These are phyloP conservation scores for Erebia epiphron DNA, from an alignment of 2,888 invertebrate species.

Conservation along the genomic window DNA sequence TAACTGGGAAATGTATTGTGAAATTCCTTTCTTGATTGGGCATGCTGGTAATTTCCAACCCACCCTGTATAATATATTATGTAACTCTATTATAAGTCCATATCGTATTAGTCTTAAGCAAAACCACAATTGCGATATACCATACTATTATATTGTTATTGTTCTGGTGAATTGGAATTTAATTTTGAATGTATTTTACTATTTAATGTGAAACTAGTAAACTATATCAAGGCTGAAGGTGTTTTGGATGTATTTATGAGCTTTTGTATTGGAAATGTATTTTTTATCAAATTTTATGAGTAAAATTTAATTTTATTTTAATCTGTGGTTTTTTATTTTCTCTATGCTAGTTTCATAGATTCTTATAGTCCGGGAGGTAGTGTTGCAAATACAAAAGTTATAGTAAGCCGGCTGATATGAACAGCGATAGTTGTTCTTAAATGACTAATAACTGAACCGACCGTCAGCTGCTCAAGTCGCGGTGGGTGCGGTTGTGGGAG, in stretches of 20 bases:
- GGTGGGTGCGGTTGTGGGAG: too few relatives aligned
- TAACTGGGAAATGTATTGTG: too few relatives aligned
- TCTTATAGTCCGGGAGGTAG: too few relatives aligned
- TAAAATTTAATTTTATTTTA: slow-evolving; percentile 26
- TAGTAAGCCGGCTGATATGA: too few relatives aligned
- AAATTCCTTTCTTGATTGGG: neutral
- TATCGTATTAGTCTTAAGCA: slow-evolving; percentile 26
- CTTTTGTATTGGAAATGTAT: slow-evolving; percentile 29
- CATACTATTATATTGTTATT: slow-evolving; percentile 56
- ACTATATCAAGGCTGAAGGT: slow-evolving; percentile 41
- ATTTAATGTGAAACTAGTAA: slow-evolving; percentile 26
- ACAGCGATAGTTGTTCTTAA: too few relatives aligned
- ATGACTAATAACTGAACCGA: too few relatives aligned
- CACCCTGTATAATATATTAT: neutral
- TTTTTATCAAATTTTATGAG: slow-evolving; percentile 32
- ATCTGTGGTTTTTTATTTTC: slow-evolving; percentile 26
- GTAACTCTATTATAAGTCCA: neutral
- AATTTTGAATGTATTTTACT: slow-evolving; percentile 13
- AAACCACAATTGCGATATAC: slow-evolving; percentile 62
- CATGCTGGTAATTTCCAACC: neutral
- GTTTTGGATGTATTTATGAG: slow-evolving; percentile 32
- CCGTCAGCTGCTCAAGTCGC: too few relatives aligned
- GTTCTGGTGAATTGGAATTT: slow-evolving; percentile 58
- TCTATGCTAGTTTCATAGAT: neutral
- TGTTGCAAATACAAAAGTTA: too few relatives aligned